Evolutionary conservation across 2,888 invertebrate genomes (phyloP), one percentile per base, ranked within the genome.

Genomic region (Torymus aiolomorphi): DNA sequence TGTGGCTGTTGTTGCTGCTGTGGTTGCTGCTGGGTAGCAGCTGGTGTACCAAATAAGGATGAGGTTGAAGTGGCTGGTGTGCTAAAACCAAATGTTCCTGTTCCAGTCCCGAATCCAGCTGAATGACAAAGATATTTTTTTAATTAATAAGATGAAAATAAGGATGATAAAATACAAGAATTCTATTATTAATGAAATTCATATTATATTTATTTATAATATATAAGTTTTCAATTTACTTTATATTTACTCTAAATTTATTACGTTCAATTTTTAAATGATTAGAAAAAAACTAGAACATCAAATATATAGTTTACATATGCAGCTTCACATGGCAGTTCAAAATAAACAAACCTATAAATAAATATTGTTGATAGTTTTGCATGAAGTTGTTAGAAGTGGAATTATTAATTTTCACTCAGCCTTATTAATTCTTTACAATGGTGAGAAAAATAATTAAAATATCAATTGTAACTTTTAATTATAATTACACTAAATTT

Each of bases 1-100:
- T 42, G 42, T 8, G 42, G 42, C 42, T 85, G 92, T 92, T 65
- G 92, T 90, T 54, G 92, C 87, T 59, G 91, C 88, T n/a, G 85
- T 86, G 81, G 84, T 89, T n/a, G 87, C 88, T 78, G 82, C 42
- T 42, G 42, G 1, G 42, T 42, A 85, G 82, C 61, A 91, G 84
- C 71, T 59, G 84, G 79, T 3, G 88, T 91, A 89, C 83, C 92
- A 82, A 93, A 93, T 0, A 89, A 83, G n/a, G 87, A 85, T 0
- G 93, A 88, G 18, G 92, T 91, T 0, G 93, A 91, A 5, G 92
- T 91, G 14, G 93, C 86, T 11, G 91, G 87, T 24, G 90, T 87
- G 18, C 88, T 90, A 81, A 91, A 91, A 51, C 91, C 90, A 56
- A 91, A 91, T 3, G 88, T 86, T 5, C 88, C 86, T 5, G 80